A percentile compares a stretch with the other conserved stretches of the same genome.
phyloP scores from a whole-genome alignment of 30 jellyfish, hydroid and myxozoan species.

The Aurelia aurita complex sp. Pacific region DNA sequence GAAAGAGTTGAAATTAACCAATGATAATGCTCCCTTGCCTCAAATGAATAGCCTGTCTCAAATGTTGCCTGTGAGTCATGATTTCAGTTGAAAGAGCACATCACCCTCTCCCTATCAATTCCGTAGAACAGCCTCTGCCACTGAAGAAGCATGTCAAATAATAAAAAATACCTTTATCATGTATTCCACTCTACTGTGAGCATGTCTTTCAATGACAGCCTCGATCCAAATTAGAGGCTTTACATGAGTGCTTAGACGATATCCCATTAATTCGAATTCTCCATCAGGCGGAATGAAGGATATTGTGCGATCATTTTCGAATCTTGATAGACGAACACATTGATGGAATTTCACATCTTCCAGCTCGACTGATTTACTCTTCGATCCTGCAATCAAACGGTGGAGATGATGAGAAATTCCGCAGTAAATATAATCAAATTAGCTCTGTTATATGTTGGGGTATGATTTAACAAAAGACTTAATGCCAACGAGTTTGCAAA shows the following conservation, averaged over 20 bases:
- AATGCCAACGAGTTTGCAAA: too few species aligned
- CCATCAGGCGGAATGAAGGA: conserved; percentile 99
- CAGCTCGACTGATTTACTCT: conserved; percentile 95
- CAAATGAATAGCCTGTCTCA: too few species aligned
- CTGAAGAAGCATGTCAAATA: neutral
- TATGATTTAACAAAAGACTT: too few species aligned
- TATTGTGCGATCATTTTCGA: conserved; percentile 97
- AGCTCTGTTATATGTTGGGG: too few species aligned
- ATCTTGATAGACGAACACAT: conserved; percentile 97
- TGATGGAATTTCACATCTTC: conserved; percentile 99
- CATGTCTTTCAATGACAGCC: conserved; percentile 95
- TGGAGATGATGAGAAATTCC: too few species aligned
- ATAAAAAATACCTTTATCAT: conserved; percentile 89
- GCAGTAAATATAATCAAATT: too few species aligned
- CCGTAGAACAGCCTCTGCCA: neutral
- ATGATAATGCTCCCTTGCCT: too few species aligned
- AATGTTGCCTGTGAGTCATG: too few species aligned
- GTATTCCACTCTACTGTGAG: conserved; percentile 96
- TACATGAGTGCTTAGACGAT: conserved; percentile 94
- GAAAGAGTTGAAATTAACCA: too few species aligned
- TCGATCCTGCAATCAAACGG: conserved; percentile 68
- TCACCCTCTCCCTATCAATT: too few species aligned
- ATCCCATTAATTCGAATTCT: conserved; percentile 97
- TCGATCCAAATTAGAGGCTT: conserved; percentile 98
- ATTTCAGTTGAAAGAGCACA: too few species aligned